These are phyloP conservation scores for Trematocara marginatum DNA, from an alignment of 2,113 vertebrate genomes.

Conservation along the genomic window DNA sequence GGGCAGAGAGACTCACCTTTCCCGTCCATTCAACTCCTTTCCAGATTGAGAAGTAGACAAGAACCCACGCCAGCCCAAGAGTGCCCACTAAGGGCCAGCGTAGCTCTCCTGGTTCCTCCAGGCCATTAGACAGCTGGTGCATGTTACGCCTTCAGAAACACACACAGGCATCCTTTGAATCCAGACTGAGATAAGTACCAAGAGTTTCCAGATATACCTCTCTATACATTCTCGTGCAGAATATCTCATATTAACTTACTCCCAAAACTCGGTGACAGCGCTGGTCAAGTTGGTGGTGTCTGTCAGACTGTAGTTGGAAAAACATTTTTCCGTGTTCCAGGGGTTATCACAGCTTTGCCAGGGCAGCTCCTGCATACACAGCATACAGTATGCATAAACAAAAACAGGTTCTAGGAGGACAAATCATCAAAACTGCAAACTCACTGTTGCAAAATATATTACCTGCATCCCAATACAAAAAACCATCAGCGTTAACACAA, in stretches of 20 bases:
- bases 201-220: not conserved
- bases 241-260: conserved; percentile 69
- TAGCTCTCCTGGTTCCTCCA: conserved; percentile 80
- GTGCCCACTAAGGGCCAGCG: conserved; percentile 86
- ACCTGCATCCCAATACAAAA: not conserved
- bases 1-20: conserved; percentile 71
- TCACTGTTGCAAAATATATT: not conserved
- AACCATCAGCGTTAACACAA: not conserved
- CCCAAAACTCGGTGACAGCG: conserved; percentile 89
- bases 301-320: conserved; percentile 84
- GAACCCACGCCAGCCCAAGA: conserved; percentile 82
- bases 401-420: not conserved
- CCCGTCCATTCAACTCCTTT: conserved; percentile 93
- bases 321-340: conserved; percentile 86
- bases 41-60: conserved; percentile 95
- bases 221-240: not conserved
- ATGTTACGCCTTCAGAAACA: conserved; percentile 79
- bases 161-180: not conserved
- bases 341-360: conserved; percentile 85
- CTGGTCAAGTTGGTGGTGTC: conserved; percentile 88
- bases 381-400: not conserved
- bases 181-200: not conserved
- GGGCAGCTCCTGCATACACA: conserved; percentile 75
- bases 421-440: not conserved
- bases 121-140: conserved; percentile 80